Evolutionary conservation across 30 jellyfish, hydroid and myxozoan species (phyloP).

Genomic region (Hydractinia echinata): DNA sequence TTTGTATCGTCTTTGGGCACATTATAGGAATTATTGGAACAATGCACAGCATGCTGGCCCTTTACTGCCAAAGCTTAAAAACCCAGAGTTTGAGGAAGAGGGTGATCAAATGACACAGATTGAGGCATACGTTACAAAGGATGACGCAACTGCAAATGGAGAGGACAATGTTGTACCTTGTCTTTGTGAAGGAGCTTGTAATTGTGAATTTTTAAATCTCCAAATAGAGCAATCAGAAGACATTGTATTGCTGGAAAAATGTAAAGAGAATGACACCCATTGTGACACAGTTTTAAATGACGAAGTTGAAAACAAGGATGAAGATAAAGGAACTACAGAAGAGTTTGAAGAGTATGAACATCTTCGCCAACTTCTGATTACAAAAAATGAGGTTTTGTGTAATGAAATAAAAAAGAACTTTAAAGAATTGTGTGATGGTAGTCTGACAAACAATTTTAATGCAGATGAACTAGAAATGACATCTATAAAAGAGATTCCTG

Average conservation of each 20-base stretch:
- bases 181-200: conserved; percentile 39
- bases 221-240: conserved; percentile 17
- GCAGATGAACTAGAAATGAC: conserved; percentile 6
- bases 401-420: conserved; percentile 64
- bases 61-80: conserved; percentile 43
- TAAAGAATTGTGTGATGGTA: conserved; percentile 54
- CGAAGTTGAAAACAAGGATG: conserved; percentile 2
- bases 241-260: background rate
- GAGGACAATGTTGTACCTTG: conserved; percentile 5
- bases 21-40: conserved; percentile 68
- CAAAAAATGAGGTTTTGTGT: conserved; percentile 73
- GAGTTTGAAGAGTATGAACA: conserved; percentile 47
- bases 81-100: background rate
- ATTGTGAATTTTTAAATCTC: conserved; percentile 20
- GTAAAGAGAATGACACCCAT: background rate
- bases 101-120: conserved; percentile 20
- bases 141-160: background rate
- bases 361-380: conserved; percentile 68
- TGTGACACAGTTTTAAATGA: too few relatives aligned
- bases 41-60: conserved; percentile 62
- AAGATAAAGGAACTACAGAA: conserved; percentile 20
- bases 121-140: background rate
- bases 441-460: conserved; percentile 30
- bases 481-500: conserved; percentile 17
- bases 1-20: conserved; percentile 73